A percentile compares a stretch with the other conserved stretches of the same genome.
Evolutionary conservation across 2,888 invertebrate species (phyloP).

Genomic region (Conistra vaccinii): DNA sequence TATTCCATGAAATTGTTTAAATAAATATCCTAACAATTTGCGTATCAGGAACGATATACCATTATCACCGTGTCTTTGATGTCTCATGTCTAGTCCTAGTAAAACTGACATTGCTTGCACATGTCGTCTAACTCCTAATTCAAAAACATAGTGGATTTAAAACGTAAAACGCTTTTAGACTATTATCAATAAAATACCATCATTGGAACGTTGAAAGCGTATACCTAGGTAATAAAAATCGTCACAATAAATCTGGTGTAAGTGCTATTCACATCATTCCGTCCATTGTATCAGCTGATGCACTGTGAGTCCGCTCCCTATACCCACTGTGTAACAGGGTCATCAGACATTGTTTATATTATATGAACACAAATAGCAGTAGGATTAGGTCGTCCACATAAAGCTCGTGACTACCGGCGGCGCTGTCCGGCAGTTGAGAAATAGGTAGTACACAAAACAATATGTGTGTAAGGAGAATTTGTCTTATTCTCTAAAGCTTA

Average conservation of each 20-base stretch:
- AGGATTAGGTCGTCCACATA: conserved; percentile 59
- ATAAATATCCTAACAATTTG: conserved; percentile 46
- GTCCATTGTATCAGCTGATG: conserved; percentile 74
- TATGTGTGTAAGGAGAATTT: conserved; percentile 37
- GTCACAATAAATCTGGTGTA: conserved; percentile 73
- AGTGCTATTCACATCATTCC: conserved; percentile 74
- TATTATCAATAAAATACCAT: background rate
- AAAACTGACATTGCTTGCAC: conserved; percentile 20
- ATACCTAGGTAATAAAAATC: conserved; percentile 51
- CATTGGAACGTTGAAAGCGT: background rate
- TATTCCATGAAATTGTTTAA: conserved; percentile 48
- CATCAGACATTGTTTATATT: conserved; percentile 54
- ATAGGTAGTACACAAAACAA: conserved; percentile 35
- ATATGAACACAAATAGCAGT: conserved; percentile 64
- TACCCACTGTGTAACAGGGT: conserved; percentile 68
- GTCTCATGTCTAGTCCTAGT: conserved; percentile 12
- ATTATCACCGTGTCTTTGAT: conserved; percentile 12
- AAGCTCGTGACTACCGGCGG: conserved; percentile 31
- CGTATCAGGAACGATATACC: conserved; percentile 17
- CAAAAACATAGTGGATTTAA: background rate
- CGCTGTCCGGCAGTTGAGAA: conserved; percentile 23
- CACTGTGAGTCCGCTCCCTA: conserved; percentile 67
- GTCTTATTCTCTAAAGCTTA: conserved; percentile 39
- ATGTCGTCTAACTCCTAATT: background rate
- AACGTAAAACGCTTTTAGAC: background rate